Base-by-base conservation (phyloP, 1,140 invertebrate genomes). In the Drosophila chauvacae region DNA sequence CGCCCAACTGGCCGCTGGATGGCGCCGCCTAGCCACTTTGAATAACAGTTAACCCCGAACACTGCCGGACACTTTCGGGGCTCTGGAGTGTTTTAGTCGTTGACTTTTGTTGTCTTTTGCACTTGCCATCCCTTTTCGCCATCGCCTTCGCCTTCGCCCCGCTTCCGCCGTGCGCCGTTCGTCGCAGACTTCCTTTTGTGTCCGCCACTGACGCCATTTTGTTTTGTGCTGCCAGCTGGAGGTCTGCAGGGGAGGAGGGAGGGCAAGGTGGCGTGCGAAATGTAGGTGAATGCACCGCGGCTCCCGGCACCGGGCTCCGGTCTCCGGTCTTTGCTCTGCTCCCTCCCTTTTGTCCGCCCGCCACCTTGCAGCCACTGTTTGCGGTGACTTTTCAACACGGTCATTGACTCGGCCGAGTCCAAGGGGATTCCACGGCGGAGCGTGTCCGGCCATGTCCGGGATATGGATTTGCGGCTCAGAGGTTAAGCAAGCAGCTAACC, bases 281-380 rank as follows among this genome's bases (percentile, higher is more conserved):
- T 90, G 77, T 88, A 84, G 84, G 84, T 88, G 84, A 90, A 90
- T 88, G 84, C 81, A 90, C 84, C 84, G 74, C 80, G 48, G 35
- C 20, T 51, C 48, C n/a, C 16, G 48, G 48, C 50, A 7, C 10
- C 11, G 10, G 28, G n/a, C 48, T 18, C 26, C 16, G 47, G 23
- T 7, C 23, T 48, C 45, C 14, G 47, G 47, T n/a, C 50, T 44
- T 61, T 73, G 66, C 37, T 33, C 44, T 37, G 45, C 53, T 35
- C 33, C 60, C 64, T 61, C 72, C 59, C 70, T 63, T 76, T 51
- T 63, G 59, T 51, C 55, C 66, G 59, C n/a, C 53, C 20, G 18
- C 20, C 53, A 39, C 35, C 53, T 56, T 39, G 53, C 53, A 39
- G 55, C 68, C 68, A 74, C 80, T 68, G 65, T 78, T 68, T 56